Conservation (phyloP, 2,888 invertebrate genomes). For the Plebejus melissa region DNA sequence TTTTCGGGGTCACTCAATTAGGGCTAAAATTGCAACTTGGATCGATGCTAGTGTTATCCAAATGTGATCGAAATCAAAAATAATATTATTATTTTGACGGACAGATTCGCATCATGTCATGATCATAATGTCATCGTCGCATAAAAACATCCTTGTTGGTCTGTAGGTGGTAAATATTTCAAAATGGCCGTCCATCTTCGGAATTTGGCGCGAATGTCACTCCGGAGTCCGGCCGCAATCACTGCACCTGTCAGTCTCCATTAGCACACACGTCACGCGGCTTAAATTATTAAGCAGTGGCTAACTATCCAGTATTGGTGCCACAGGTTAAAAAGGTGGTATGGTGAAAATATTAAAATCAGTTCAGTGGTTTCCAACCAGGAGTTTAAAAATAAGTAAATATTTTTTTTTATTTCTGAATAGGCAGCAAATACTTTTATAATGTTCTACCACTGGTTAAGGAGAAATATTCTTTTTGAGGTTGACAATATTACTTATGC, state of each 20-base stretch:
- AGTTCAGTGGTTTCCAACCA: background rate
- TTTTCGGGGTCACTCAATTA: background rate
- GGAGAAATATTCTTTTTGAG: no score
- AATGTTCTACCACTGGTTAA: no score
- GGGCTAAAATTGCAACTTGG: background rate
- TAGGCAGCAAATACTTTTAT: no score
- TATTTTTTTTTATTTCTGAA: no score
- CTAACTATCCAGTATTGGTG: slow-evolving; percentile 9
- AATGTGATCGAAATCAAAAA: no score
- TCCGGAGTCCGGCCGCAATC: slow-evolving; percentile 31
- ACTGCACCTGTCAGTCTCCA: slow-evolving; percentile 21
- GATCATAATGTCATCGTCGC: background rate
- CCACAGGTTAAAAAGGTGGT: background rate
- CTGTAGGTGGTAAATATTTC: slow-evolving; percentile 7
- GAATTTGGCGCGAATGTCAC: slow-evolving; percentile 13
- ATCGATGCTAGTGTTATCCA: background rate
- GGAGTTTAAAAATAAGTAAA: no score
- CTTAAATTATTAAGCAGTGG: slow-evolving; percentile 26
- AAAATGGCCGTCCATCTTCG: slow-evolving; percentile 16
- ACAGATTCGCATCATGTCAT: no score
- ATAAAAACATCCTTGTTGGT: background rate
- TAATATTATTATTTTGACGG: no score
- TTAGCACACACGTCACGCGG: slow-evolving; percentile 16
- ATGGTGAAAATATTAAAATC: background rate
- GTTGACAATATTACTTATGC: no score